phyloP scores from a whole-genome alignment of 2,113 vertebrate genomes.

The Lepus americanus region DNA sequence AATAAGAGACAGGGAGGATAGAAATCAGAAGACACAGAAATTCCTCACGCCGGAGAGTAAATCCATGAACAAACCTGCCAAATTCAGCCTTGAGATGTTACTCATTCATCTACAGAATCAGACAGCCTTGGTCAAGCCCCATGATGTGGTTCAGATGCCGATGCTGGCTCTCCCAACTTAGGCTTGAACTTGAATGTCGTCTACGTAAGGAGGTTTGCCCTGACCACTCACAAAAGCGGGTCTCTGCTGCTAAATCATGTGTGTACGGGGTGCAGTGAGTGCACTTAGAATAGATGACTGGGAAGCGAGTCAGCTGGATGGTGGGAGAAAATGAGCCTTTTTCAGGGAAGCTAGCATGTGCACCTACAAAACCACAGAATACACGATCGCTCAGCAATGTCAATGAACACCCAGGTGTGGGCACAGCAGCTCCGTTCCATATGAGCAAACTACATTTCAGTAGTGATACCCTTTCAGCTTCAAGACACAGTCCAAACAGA shows the following conservation, averaged over 20 bases:
- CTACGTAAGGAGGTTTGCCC: neutral
- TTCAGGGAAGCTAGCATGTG: neutral
- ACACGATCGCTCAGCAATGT: conserved; percentile 29
- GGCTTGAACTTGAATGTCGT: neutral
- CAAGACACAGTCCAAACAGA: conserved; percentile 6
- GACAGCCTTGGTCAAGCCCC: neutral
- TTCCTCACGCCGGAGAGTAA: neutral
- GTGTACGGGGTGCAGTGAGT: neutral
- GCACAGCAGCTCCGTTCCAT: neutral
- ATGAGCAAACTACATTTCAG: conserved; percentile 30
- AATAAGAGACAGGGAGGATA: neutral
- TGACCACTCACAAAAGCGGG: neutral
- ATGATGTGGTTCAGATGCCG: neutral
- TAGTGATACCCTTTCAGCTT: conserved; percentile 33
- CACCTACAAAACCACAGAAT: conserved; percentile 14
- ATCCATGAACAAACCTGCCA: neutral
- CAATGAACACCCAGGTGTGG: neutral
- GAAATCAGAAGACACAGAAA: neutral
- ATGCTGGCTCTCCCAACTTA: neutral
- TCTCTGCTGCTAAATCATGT: neutral
- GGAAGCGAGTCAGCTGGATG: neutral
- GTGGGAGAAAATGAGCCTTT: neutral
- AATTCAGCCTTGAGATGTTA: neutral
- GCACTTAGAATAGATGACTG: neutral
- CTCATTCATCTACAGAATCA: neutral